Evolutionary conservation across 2,113 vertebrate species (phyloP), one percentile per base, ranked within the genome.

Genomic region (Caracal caracal): DNA sequence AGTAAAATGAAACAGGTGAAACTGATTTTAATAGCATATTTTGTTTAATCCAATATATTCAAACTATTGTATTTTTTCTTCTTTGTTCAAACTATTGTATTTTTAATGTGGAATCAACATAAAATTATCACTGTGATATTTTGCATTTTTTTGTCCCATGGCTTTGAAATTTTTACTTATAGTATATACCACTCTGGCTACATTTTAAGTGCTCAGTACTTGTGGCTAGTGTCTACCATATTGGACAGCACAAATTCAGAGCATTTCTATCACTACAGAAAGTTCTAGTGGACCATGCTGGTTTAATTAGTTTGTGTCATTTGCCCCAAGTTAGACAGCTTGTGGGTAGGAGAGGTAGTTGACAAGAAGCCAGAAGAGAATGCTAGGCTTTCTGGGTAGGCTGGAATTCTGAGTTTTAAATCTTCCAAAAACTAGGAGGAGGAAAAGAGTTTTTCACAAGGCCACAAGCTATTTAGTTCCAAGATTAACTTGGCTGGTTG

Each of bases 281-380:
- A 89, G 43, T 92, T 65, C 75, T 65, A n/a, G 37, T 61, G 35
- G n/a, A 73, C 65, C 78, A n/a, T 6, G 2, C 49, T 51, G 15
- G 1, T 92, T 61, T 90, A 75, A 17, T 83, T 86, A 51, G 24
- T 75, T 71, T 75, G 37, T 66, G 13, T 75, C 80, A 70, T 75
- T 78, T 91, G 79, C 9, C 59, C 66, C 63, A 81, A 61, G 22
- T 56, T 88, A 53, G 28, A 86, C 63, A 86, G 28, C 37, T 73
- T 47, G 10, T 37, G 49, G 35, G 9, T 88, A 37, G 22, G 16
- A 83, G 59, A 61, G 1, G 24, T n/a, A 87, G 81, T 81, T 49
- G 73, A 84, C 56, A 93, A 93, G 87, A 96, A 90, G 35, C 26
- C 47, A 93, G 56, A 56, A 93, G 12, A 93, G 86, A 96, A 88